Base-by-base conservation (phyloP, 2,888 invertebrate species). In the Rhagonycha lutea region DNA sequence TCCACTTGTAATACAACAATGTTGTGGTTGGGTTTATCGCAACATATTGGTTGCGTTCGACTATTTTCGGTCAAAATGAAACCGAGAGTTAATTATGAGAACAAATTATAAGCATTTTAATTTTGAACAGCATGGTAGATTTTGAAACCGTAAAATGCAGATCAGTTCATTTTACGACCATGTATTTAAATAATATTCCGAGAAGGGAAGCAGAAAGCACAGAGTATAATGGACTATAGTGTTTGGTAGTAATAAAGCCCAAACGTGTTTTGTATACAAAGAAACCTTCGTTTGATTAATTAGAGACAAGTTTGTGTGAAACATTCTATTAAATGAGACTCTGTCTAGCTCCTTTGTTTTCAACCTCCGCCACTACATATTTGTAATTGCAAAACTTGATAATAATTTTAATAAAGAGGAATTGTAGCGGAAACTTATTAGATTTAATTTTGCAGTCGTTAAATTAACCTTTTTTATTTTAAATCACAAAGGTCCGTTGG, bases 181-280 rank as follows among this genome's bases (percentile, higher is more conserved):
- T 65, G 73, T 73, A 73, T 76, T 74, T 76, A 76, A 76, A 76
- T 76, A 76, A 73, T 76, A 73, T 73, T 70, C 61, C 63, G 68
- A 60, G 76, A 68, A 76, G 76, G 70, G 73, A 71, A 67, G 73
- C 68, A 70, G 68, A 76, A 74, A 70, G 73, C 76, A 76, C 47
- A 60, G 71, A 70, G 71, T 69, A 68, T 76, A 70, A 68, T 73
- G 73, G 68, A 76, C 73, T 76, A 76, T 70, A 76, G 68, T 73
- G 76, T 76, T 76, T 71, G 76, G 68, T 73, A 73, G 73, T 74
- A 76, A 73, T 76, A 76, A 76, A 76, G 70, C 73, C 73, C 47
- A 70, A 74, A 76, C 76, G 76, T 76, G 76, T 76, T 76, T 73
- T 70, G 76, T 76, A 76, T 76, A 76, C 76, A 76, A 76, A 76